Conservation (phyloP, 1,140 invertebrate species). For the Papilio polytes region DNA sequence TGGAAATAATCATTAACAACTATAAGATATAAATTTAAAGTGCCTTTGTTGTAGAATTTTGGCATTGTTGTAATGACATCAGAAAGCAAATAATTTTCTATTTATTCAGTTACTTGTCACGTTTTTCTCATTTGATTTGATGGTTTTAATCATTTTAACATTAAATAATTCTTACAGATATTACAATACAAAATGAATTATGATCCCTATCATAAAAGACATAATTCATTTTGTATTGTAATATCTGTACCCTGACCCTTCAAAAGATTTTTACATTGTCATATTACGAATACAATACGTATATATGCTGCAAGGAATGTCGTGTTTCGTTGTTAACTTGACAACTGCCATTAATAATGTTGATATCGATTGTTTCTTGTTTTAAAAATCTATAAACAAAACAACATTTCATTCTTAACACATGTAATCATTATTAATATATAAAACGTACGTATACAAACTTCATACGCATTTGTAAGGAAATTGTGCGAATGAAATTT, state of each 20-base stretch:
- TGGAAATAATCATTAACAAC: constrained; percentile 48
- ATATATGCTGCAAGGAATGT: background rate
- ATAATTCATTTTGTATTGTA: no score
- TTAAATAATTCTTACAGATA: no score
- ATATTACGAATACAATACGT: background rate
- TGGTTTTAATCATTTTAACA: background rate
- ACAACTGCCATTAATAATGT: background rate
- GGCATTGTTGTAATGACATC: no score
- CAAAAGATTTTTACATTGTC: background rate
- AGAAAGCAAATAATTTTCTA: background rate
- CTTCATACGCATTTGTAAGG: no score
- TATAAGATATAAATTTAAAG: background rate
- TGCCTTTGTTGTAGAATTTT: no score
- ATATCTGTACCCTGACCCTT: no score
- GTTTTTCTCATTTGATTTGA: background rate
- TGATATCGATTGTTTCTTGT: background rate
- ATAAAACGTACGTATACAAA: no score
- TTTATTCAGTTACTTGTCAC: background rate
- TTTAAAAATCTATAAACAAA: no score
- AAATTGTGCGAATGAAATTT: no score
- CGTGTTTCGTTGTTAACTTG: background rate
- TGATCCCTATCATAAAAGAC: no score
- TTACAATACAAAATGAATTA: background rate
- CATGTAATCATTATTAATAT: no score
- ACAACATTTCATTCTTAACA: no score